These are phyloP conservation scores for Peromyscus aztecus DNA, from an alignment of 2,797 vertebrate genomes.

Conservation along the genomic window DNA sequence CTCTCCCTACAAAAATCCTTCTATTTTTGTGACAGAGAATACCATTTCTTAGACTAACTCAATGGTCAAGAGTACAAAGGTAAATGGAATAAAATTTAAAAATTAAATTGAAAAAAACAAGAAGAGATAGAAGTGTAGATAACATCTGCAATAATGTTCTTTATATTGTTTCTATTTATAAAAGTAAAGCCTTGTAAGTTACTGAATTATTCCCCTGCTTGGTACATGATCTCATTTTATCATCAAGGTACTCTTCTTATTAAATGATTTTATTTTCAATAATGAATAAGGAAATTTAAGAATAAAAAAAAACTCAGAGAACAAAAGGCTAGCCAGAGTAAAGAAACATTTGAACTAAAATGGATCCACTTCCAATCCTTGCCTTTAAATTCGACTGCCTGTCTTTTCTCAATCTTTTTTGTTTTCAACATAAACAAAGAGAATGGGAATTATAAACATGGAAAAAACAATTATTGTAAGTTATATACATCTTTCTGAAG, in stretches of 20 bases:
- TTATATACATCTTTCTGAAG: neutral
- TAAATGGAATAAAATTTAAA: neutral
- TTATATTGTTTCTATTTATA: neutral
- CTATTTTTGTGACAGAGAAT: neutral
- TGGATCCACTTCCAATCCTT: neutral
- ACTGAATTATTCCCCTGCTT: neutral
- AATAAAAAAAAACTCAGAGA: neutral
- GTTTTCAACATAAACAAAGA: neutral
- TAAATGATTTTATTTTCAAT: neutral
- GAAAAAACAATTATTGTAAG: conserved; percentile 19
- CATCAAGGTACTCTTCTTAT: neutral
- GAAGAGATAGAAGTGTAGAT: neutral
- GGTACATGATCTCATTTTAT: neutral
- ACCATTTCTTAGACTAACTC: neutral
- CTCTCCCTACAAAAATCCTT: neutral
- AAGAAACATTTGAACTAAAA: neutral
- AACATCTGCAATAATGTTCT: neutral
- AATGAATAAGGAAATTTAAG: conserved; percentile 12
- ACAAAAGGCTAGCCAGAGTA: neutral
- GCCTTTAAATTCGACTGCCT: neutral
- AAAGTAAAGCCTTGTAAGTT: neutral
- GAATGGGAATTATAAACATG: neutral
- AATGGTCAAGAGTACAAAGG: neutral
- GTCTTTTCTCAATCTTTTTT: conserved; percentile 1
- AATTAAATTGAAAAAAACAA: neutral